Conservation (phyloP, 2,113 vertebrate species). For the Dipodomys stephensi region DNA sequence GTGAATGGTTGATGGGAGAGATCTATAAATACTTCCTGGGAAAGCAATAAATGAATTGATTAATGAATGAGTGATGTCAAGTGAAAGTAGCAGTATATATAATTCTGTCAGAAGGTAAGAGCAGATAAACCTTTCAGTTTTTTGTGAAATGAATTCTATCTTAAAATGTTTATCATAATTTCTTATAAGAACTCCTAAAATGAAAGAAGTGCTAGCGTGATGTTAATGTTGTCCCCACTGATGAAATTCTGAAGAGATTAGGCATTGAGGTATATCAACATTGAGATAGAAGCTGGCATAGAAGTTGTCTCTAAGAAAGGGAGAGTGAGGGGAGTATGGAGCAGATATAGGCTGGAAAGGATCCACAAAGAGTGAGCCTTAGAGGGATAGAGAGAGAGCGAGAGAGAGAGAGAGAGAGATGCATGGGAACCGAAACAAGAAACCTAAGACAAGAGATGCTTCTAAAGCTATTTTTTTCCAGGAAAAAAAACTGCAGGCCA, state of each 20-base stretch:
- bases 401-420: background rate
- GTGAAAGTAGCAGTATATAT: background rate
- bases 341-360: background rate
- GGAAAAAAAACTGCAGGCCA: background rate
- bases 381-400: background rate
- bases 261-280: background rate
- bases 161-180: background rate
- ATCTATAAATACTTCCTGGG: background rate
- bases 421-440: background rate
- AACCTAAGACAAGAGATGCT: background rate
- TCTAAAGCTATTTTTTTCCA: background rate
- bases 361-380: background rate
- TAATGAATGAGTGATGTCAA: background rate
- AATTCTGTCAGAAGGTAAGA: background rate
- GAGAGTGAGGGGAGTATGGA: background rate
- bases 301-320: background rate
- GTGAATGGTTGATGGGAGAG: background rate
- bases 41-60: background rate
- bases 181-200: conserved; percentile 15
- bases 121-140: background rate
- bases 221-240: background rate
- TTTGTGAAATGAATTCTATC: background rate
- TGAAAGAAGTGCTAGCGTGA: background rate
- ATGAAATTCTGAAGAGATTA: background rate
- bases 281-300: background rate